Evolutionary conservation across 2,888 invertebrate genomes (phyloP).

Genomic region (Brachyopa scutellaris): DNA sequence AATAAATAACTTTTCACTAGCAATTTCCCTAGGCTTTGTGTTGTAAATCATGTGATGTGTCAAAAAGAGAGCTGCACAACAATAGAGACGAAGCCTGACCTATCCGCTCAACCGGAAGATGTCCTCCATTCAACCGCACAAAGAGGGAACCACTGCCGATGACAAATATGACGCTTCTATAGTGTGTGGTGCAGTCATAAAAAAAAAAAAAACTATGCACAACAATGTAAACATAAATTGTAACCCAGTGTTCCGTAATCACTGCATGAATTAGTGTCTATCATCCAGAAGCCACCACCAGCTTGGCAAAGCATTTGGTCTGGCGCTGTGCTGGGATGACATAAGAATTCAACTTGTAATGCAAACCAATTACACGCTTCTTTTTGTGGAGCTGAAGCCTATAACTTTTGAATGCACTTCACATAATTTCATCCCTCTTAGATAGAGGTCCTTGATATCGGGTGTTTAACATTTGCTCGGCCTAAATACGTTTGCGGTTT

Average conservation of each 20-base stretch:
- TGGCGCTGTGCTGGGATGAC: background rate
- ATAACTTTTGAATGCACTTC: slow-evolving; percentile 19
- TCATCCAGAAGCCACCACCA: slow-evolving; percentile 32
- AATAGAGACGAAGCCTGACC: slow-evolving; percentile 7
- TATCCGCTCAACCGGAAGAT: slow-evolving; percentile 36
- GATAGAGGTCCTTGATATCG: slow-evolving; percentile 4
- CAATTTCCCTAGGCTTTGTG: background rate
- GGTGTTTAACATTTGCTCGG: background rate
- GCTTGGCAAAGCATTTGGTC: slow-evolving; percentile 27
- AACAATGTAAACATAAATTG: slow-evolving; percentile 31
- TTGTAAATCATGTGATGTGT: slow-evolving; percentile 37
- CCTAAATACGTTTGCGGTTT: slow-evolving; percentile 39
- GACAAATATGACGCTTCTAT: too few species aligned
- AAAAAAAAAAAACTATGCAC: too few species aligned
- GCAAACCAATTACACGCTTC: slow-evolving; percentile 61
- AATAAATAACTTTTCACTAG: slow-evolving; percentile 25
- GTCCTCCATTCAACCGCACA: slow-evolving; percentile 23
- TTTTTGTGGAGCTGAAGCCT: background rate
- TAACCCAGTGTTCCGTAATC: slow-evolving; percentile 38
- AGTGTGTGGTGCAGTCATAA: too few species aligned
- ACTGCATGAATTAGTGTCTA: slow-evolving; percentile 52
- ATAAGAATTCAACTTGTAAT: slow-evolving; percentile 26
- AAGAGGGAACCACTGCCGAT: too few species aligned
- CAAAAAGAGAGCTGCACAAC: slow-evolving; percentile 26
- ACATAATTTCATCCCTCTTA: too few species aligned